Conservation (phyloP, 1,140 invertebrate genomes). For the Charaxes varanes region DNA sequence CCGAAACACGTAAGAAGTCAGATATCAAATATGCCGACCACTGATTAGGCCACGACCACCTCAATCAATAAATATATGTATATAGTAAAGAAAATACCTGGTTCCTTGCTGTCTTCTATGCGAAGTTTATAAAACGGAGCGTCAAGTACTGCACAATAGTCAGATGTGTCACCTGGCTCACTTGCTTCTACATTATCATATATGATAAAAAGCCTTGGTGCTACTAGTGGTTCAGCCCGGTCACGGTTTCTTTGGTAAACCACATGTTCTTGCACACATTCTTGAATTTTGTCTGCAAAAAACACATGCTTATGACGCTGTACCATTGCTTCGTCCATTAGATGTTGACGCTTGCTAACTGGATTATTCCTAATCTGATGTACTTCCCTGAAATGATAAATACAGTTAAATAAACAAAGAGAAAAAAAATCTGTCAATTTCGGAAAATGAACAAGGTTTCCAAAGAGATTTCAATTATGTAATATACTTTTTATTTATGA, state of each 20-base stretch:
- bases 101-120: slow-evolving; percentile 76
- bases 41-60: too few relatives aligned
- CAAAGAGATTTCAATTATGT: background rate
- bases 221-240: slow-evolving; percentile 75
- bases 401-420: slow-evolving; percentile 1
- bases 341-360: slow-evolving; percentile 54
- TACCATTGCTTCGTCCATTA: slow-evolving; percentile 67
- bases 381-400: slow-evolving; percentile 43
- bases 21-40: too few relatives aligned
- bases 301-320: slow-evolving; percentile 77
- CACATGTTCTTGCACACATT: slow-evolving; percentile 74
- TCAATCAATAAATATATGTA: too few relatives aligned
- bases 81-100: slow-evolving; percentile 59
- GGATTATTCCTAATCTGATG: slow-evolving; percentile 63
- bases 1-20: too few relatives aligned
- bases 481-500: too few relatives aligned
- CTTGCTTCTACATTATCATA: slow-evolving; percentile 86
- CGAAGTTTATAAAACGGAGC: slow-evolving; percentile 78
- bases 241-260: slow-evolving; percentile 51
- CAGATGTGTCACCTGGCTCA: slow-evolving; percentile 75
- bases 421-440: slow-evolving; percentile 6
- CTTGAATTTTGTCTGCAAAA: slow-evolving; percentile 77
- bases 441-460: too few relatives aligned
- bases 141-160: slow-evolving; percentile 78
- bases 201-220: slow-evolving; percentile 79